A percentile compares a stretch with the other conserved stretches of the same genome.
Conservation (phyloP, 1,140 invertebrate genomes). For the Drosophila arawakana region DNA sequence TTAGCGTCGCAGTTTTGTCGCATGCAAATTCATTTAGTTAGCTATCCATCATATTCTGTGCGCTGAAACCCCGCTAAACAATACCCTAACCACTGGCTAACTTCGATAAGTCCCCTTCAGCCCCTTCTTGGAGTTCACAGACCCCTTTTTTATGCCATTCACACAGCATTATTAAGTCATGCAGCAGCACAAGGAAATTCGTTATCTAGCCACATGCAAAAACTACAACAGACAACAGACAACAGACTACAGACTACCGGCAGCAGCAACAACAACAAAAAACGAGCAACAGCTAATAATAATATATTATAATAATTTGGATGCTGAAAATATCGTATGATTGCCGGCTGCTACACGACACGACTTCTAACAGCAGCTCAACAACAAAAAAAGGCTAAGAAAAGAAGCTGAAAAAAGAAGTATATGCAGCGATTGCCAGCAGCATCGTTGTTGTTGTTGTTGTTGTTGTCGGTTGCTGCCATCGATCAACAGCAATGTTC, state of each 20-base stretch:
- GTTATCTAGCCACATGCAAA: slow-evolving; percentile 48
- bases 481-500: slow-evolving; percentile 72
- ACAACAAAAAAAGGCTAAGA: slow-evolving; percentile 41
- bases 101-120: neutral
- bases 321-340: slow-evolving; percentile 83
- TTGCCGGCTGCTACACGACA: slow-evolving; percentile 52
- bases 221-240: slow-evolving; percentile 26
- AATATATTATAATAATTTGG: slow-evolving; percentile 84
- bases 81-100: neutral
- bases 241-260: slow-evolving; percentile 34
- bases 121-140: slow-evolving; percentile 27
- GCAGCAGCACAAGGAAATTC: slow-evolving; percentile 32
- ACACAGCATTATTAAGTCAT: slow-evolving; percentile 57
- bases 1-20: slow-evolving; percentile 56
- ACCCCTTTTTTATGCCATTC: slow-evolving; percentile 30
- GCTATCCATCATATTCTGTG: slow-evolving; percentile 52
- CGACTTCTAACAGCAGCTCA: slow-evolving; percentile 64
- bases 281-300: slow-evolving; percentile 75
- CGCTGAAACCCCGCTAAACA: neutral
- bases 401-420: slow-evolving; percentile 4
- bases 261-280: slow-evolving; percentile 43
- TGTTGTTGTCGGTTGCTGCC: slow-evolving; percentile 12
- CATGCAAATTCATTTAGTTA: slow-evolving; percentile 71
- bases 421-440: slow-evolving; percentile 20
- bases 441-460: slow-evolving; percentile 37